Conservation (phyloP, 1,140 invertebrate species). For the Apolygus lucorum region DNA sequence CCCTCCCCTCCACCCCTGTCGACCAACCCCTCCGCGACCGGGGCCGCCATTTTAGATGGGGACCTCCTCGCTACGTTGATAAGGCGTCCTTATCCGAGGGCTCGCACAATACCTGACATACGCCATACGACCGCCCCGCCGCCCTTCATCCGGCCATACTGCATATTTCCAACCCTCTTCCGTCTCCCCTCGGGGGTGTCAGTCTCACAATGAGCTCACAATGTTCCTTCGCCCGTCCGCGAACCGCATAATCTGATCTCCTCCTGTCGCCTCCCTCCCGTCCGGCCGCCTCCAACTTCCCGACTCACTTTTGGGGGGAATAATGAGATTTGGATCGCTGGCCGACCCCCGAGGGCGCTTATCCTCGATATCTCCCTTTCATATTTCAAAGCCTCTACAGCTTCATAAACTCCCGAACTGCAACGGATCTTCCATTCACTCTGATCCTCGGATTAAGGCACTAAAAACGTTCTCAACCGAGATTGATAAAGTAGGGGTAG, state of each 20-base stretch:
- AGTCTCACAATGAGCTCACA: slow-evolving; percentile 20
- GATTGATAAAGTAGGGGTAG: too few relatives aligned
- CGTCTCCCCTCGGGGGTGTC: background rate
- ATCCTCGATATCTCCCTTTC: background rate
- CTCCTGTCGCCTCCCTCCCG: background rate
- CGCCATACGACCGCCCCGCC: background rate
- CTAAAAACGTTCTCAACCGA: too few relatives aligned
- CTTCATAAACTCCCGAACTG: background rate
- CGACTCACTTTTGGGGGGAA: background rate
- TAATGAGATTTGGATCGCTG: background rate
- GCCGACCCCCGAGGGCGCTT: background rate
- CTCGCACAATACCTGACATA: slow-evolving; percentile 14
- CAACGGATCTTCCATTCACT: too few relatives aligned
- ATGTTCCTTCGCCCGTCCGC: slow-evolving; percentile 9
- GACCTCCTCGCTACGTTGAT: slow-evolving; percentile 1
- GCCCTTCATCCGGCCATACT: background rate
- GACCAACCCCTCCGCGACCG: background rate
- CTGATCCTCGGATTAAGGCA: too few relatives aligned
- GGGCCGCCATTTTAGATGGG: background rate
- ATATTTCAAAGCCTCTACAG: background rate
- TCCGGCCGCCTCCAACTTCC: background rate
- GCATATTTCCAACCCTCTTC: slow-evolving; percentile 21
- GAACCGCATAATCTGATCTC: slow-evolving; percentile 11
- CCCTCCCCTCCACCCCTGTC: background rate
- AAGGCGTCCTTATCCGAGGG: slow-evolving; percentile 1